Evolutionary conservation across 2,113 vertebrate species (phyloP).

Genomic region (Corythoichthys intestinalis): DNA sequence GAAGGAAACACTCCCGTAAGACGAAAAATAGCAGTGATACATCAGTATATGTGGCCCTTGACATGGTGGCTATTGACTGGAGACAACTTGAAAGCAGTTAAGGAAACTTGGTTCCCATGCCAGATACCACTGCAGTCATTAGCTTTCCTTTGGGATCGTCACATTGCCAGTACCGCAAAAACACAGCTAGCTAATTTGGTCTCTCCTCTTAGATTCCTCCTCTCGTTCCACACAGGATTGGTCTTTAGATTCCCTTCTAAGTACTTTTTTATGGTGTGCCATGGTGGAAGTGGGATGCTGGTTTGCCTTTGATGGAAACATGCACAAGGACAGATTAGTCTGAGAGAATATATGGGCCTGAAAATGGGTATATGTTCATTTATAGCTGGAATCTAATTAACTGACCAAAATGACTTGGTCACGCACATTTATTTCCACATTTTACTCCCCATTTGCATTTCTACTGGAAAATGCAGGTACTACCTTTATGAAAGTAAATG

Average conservation of each 20-base stretch:
- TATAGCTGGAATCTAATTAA: neutral
- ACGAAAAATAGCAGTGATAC: conserved; percentile 8
- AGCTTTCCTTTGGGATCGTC: conserved; percentile 64
- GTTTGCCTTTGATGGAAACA: conserved; percentile 58
- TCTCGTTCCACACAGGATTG: conserved; percentile 37
- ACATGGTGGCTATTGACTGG: conserved; percentile 57
- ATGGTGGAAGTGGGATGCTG: conserved; percentile 42
- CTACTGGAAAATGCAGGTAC: neutral
- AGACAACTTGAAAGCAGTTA: conserved; percentile 62
- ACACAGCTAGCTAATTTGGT: conserved; percentile 70
- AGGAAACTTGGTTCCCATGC: conserved; percentile 69
- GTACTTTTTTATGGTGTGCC: conserved; percentile 35
- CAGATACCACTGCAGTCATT: conserved; percentile 72
- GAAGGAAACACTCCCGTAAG: conserved; percentile 37
- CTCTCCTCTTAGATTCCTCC: conserved; percentile 54
- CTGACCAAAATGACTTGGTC: neutral
- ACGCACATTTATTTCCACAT: neutral
- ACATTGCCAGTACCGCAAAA: conserved; percentile 65
- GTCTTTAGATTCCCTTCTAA: conserved; percentile 48
- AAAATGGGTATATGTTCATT: neutral
- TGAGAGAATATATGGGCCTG: conserved; percentile 22
- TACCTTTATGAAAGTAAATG: neutral
- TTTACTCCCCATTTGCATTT: neutral
- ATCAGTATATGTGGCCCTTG: conserved; percentile 63
- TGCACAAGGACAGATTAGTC: conserved; percentile 36